Conservation (phyloP, 1,140 invertebrate species). For the Drosophila punjabiensis region DNA sequence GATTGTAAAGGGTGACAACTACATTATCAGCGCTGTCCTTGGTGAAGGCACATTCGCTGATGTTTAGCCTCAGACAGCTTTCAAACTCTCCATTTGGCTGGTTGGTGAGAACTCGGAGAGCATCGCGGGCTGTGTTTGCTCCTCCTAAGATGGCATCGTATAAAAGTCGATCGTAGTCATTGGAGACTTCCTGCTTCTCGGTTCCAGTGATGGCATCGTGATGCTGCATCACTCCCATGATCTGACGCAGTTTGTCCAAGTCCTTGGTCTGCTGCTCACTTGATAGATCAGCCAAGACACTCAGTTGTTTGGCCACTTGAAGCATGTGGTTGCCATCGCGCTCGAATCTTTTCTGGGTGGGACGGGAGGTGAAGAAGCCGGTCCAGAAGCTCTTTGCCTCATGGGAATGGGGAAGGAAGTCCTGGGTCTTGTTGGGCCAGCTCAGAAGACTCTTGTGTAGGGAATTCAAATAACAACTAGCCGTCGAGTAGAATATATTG, state of each 20-base stretch:
- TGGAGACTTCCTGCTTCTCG: slow-evolving; percentile 94
- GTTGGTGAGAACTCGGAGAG: slow-evolving; percentile 84
- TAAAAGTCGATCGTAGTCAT: slow-evolving; percentile 90
- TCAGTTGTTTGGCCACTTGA: slow-evolving; percentile 89
- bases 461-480: slow-evolving; percentile 96
- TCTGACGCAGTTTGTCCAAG: slow-evolving; percentile 72
- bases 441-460: slow-evolving; percentile 89
- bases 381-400: slow-evolving; percentile 95
- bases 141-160: slow-evolving; percentile 62
- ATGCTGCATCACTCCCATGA: slow-evolving; percentile 95
- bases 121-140: slow-evolving; percentile 52
- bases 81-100: slow-evolving; percentile 85
- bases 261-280: slow-evolving; percentile 51
- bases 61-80: slow-evolving; percentile 89
- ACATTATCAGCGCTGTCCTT: slow-evolving; percentile 86
- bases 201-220: slow-evolving; percentile 96
- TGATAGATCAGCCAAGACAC: slow-evolving; percentile 76
- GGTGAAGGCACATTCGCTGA: slow-evolving; percentile 87
- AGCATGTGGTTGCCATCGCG: slow-evolving; percentile 92
- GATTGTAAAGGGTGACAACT: slow-evolving; percentile 93
- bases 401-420: slow-evolving; percentile 97
- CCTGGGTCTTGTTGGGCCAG: slow-evolving; percentile 91
- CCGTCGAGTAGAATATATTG: slow-evolving; percentile 87
- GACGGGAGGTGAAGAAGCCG: slow-evolving; percentile 97
- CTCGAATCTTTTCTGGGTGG: slow-evolving; percentile 93